Conservation (phyloP, 2,113 vertebrate species). For the Strigops habroptila region DNA sequence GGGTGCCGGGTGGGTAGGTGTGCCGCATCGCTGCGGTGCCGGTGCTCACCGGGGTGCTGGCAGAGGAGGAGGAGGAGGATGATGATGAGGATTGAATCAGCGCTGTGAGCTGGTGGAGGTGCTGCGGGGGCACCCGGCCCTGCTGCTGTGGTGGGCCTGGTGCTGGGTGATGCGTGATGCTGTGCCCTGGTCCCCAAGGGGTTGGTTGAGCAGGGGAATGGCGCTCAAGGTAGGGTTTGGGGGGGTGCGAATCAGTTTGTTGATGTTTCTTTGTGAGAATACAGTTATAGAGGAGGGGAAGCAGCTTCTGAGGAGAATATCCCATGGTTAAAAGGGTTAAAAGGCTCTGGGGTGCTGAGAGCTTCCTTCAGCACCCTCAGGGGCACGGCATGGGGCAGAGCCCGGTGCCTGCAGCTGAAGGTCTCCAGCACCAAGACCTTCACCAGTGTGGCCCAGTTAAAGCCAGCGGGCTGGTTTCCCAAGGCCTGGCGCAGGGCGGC, state of each 20-base stretch:
- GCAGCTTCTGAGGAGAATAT: background rate
- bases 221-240: background rate
- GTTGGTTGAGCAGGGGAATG: background rate
- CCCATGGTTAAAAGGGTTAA: background rate
- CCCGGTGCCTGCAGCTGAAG: background rate
- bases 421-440: background rate
- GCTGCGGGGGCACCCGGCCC: background rate
- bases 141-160: background rate
- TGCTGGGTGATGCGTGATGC: background rate
- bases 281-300: background rate
- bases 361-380: fast-evolving
- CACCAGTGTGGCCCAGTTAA: background rate
- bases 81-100: background rate
- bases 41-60: background rate
- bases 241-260: background rate
- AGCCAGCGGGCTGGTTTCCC: background rate
- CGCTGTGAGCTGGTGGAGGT: background rate
- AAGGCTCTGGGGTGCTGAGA: background rate
- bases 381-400: background rate
- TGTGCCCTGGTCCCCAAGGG: background rate
- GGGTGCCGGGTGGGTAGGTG: background rate
- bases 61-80: background rate
- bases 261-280: background rate
- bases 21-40: background rate
- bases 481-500: fast-evolving